These are phyloP conservation scores for Drosophila seguyi DNA, from an alignment of 1,140 invertebrate species.

Conservation along the genomic window DNA sequence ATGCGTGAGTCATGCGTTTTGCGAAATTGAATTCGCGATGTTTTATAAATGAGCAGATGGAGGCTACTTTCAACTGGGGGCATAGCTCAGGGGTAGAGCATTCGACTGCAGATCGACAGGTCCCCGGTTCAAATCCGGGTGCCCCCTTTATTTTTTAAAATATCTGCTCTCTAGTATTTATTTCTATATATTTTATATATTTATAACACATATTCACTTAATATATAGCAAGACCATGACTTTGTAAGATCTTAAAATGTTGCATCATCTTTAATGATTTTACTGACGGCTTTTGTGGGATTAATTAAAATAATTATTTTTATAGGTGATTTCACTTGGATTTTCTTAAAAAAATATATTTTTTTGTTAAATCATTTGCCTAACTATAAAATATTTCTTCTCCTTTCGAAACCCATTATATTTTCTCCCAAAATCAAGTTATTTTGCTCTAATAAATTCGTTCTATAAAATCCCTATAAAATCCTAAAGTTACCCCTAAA, in stretches of 20 bases:
- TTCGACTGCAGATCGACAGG: conserved; percentile 97
- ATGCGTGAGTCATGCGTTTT: neutral
- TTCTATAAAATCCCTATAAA: neutral
- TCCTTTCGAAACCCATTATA: neutral
- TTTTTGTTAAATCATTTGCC: too few relatives aligned
- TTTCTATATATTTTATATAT: neutral
- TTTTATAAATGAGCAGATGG: neutral
- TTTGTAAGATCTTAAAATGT: neutral
- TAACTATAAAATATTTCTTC: too few relatives aligned
- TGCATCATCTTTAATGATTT: neutral
- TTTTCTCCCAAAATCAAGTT: neutral
- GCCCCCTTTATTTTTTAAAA: conserved; percentile 89
- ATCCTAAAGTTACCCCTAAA: neutral
- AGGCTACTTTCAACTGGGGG: conserved; percentile 86
- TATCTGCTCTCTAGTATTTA: neutral
- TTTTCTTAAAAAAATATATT: too few relatives aligned
- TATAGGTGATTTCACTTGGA: too few relatives aligned
- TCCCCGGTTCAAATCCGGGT: conserved; percentile 97
- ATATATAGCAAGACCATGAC: neutral
- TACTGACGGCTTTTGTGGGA: too few relatives aligned
- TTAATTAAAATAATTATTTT: too few relatives aligned
- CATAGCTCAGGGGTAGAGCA: conserved; percentile 97
- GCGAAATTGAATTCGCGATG: neutral
- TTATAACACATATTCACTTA: neutral
- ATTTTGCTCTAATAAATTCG: neutral